Conservation (phyloP, 2,888 invertebrate species). For the Cephus pulcher region DNA sequence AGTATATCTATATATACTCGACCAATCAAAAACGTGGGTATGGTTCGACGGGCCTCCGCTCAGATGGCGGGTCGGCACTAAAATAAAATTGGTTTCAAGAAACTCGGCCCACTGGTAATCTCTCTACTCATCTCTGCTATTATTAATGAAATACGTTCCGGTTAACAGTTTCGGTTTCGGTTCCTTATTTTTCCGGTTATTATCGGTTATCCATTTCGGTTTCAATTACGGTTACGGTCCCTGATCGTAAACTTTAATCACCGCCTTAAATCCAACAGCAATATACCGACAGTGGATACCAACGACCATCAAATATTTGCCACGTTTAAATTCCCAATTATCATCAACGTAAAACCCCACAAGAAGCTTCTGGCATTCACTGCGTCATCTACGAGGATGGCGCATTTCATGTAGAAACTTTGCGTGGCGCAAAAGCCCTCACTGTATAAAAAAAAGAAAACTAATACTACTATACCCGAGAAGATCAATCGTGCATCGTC, state of each 20-base stretch:
- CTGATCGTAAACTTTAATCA: not conserved
- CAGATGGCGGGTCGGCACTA: too few species aligned
- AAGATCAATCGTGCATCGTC: not conserved
- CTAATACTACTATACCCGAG: not conserved
- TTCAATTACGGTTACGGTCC: too few species aligned
- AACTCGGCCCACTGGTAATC: too few species aligned
- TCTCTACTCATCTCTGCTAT: too few species aligned
- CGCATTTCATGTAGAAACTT: not conserved
- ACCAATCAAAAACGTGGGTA: too few species aligned
- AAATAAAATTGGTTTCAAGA: too few species aligned
- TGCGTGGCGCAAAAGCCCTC: not conserved
- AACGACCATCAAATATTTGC: not conserved
- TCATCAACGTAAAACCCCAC: not conserved
- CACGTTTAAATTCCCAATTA: not conserved
- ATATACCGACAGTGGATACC: not conserved
- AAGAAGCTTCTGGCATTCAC: not conserved
- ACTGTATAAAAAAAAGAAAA: not conserved
- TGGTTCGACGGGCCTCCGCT: too few species aligned
- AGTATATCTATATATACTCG: too few species aligned
- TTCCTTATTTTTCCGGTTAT: too few species aligned
- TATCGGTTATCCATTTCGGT: too few species aligned
- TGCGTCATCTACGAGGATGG: not conserved
- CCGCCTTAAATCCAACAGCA: not conserved
- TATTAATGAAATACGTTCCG: too few species aligned
- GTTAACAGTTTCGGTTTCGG: too few species aligned